phyloP scores from a whole-genome alignment of 1,140 invertebrate species.

The Drosophila biarmipes region DNA sequence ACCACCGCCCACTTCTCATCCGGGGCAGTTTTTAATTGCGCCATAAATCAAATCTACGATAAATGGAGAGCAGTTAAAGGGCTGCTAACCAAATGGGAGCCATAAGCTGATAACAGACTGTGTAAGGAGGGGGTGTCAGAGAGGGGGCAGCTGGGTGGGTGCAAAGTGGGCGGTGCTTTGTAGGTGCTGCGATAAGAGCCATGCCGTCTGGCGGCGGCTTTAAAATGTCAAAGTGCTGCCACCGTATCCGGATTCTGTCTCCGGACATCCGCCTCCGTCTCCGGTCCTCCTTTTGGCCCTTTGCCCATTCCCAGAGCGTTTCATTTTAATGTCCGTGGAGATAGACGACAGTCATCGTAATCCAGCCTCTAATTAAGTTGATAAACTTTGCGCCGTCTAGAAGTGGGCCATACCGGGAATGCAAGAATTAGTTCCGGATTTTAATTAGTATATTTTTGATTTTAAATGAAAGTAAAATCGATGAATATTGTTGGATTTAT shows the following conservation, averaged over 20 bases:
- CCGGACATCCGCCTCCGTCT: conserved; percentile 15
- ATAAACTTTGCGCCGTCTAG: conserved; percentile 65
- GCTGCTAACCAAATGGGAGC: conserved; percentile 82
- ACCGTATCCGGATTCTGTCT: conserved; percentile 42
- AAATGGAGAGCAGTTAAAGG: conserved; percentile 80
- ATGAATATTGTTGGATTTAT: too few species aligned
- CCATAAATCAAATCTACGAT: conserved; percentile 82
- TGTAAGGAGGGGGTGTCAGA: conserved; percentile 2
- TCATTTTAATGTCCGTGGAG: conserved; percentile 66
- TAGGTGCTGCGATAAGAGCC: conserved; percentile 65
- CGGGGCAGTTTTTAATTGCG: conserved; percentile 76
- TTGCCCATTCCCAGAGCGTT: conserved; percentile 43
- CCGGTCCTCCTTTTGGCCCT: conserved; percentile 12
- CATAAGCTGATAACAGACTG: conserved; percentile 78
- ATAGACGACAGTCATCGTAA: conserved; percentile 64
- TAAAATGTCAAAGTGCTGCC: conserved; percentile 68
- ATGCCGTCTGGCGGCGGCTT: conserved; percentile 50
- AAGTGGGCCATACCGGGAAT: not conserved
- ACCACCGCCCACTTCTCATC: conserved; percentile 18
- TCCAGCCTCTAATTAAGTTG: conserved; percentile 83
- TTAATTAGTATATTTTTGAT: not conserved
- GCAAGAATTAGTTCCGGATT: not conserved
- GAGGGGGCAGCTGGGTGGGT: too few species aligned
- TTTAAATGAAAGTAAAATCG: not conserved
- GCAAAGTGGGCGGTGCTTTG: not conserved